Conservation (phyloP, 2,797 vertebrate genomes). For the Darevskia nairensis region DNA sequence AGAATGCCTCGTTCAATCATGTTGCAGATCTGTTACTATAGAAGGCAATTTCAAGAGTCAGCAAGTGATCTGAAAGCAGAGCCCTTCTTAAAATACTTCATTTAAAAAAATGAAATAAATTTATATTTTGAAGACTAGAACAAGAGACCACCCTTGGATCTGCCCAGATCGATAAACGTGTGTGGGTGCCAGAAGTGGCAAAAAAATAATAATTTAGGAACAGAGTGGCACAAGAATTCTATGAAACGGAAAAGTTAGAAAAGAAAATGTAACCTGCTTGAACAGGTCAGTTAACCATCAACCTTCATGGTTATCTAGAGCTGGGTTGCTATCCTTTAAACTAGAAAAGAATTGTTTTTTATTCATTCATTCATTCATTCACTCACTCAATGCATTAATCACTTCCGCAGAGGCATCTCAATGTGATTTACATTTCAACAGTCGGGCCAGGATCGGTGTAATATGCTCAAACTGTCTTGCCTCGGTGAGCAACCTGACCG, state of each 20-base stretch:
- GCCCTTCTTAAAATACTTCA: conserved; percentile 59
- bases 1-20: conserved; percentile 45
- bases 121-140: conserved; percentile 39
- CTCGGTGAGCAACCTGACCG: too few relatives aligned
- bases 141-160: conserved; percentile 33
- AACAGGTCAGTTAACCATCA: neutral
- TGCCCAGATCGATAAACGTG: conserved; percentile 30
- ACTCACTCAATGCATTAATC: too few relatives aligned
- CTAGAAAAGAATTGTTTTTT: too few relatives aligned
- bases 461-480: too few relatives aligned
- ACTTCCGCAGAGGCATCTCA: too few relatives aligned
- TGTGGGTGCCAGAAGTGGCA: conserved; percentile 56
- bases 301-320: neutral
- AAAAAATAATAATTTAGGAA: neutral
- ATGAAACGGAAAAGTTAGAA: conserved; percentile 46
- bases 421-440: too few relatives aligned
- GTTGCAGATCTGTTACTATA: conserved; percentile 51
- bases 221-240: neutral
- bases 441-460: too few relatives aligned
- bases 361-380: too few relatives aligned
- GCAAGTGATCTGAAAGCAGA: conserved; percentile 56
- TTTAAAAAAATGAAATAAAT: conserved; percentile 32
- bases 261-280: neutral
- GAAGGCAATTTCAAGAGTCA: conserved; percentile 64
- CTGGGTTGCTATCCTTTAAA: neutral